These are phyloP conservation scores for Seira ritae DNA, from an alignment of 2,888 invertebrate species.

Conservation along the genomic window DNA sequence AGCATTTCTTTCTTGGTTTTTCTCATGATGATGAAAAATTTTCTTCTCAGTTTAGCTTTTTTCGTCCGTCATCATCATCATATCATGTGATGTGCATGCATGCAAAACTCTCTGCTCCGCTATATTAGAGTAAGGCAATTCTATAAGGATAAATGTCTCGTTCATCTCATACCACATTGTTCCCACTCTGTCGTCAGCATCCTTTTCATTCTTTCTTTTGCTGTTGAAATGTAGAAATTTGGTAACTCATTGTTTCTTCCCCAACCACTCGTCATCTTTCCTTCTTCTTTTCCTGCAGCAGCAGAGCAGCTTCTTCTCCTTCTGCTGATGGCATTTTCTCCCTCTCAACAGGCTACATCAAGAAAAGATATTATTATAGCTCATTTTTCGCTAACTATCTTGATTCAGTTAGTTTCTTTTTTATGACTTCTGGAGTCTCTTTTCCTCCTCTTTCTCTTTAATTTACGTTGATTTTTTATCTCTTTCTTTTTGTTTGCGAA, in stretches of 20 bases:
- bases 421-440: not conserved
- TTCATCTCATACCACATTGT: not conserved
- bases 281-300: not conserved
- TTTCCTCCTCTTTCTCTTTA: slow-evolving; percentile 4
- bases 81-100: not conserved
- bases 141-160: not conserved
- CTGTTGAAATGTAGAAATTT: slow-evolving; percentile 29
- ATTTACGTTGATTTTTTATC: slow-evolving; percentile 21
- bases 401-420: slow-evolving; percentile 7
- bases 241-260: not conserved
- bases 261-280: not conserved
- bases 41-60: not conserved
- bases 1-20: not conserved
- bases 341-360: not conserved
- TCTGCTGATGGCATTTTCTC: not conserved
- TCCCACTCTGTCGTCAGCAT: slow-evolving; percentile 3
- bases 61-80: not conserved
- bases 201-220: not conserved
- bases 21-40: not conserved
- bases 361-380: not conserved
- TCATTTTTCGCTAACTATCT: slow-evolving; percentile 2
- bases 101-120: too few relatives aligned
- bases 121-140: too few relatives aligned
- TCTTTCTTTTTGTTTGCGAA: slow-evolving; percentile 22
- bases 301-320: too few relatives aligned